Percentiles rank a stretch among this genome's conserved stretches.
Conservation (phyloP, 2,888 invertebrate genomes). For the Isoperla grammatica region DNA sequence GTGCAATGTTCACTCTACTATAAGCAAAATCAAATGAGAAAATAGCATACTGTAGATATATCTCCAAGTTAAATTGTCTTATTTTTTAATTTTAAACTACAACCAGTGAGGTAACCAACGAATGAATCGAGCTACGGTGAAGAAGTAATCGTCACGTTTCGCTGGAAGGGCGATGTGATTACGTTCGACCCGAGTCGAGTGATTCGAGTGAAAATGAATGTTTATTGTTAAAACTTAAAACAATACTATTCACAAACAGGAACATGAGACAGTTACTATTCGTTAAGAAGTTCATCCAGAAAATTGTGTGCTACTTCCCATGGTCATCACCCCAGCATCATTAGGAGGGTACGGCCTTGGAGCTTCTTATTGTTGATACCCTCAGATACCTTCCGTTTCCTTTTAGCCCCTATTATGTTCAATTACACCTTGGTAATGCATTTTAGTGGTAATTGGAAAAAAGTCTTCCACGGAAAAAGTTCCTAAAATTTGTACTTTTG, state of each 20-base stretch:
- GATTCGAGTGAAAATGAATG: too few relatives aligned
- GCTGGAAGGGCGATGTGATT: too few relatives aligned
- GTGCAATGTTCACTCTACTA: slow-evolving; percentile 23
- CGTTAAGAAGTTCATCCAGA: background rate
- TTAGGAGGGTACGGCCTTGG: background rate
- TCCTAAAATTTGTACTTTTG: slow-evolving; percentile 22
- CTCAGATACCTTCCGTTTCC: background rate
- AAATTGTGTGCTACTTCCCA: background rate
- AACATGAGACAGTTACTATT: background rate
- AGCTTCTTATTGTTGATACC: background rate
- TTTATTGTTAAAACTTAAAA: too few relatives aligned
- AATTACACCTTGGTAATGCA: background rate
- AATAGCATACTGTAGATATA: background rate
- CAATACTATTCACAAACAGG: too few relatives aligned
- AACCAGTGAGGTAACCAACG: too few relatives aligned
- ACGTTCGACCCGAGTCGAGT: too few relatives aligned
- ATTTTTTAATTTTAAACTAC: too few relatives aligned
- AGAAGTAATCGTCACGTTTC: too few relatives aligned
- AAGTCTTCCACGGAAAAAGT: slow-evolving; percentile 26
- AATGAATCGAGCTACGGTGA: too few relatives aligned
- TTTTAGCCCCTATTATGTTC: slow-evolving; percentile 1
- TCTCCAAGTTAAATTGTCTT: background rate
- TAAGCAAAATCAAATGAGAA: slow-evolving; percentile 13
- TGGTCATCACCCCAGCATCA: too few relatives aligned
- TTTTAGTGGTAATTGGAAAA: slow-evolving; percentile 10